Percentiles rank a stretch among this genome's conserved stretches.
Conservation (phyloP, 2,888 invertebrate genomes). For the Nipponacmea schrenckii region DNA sequence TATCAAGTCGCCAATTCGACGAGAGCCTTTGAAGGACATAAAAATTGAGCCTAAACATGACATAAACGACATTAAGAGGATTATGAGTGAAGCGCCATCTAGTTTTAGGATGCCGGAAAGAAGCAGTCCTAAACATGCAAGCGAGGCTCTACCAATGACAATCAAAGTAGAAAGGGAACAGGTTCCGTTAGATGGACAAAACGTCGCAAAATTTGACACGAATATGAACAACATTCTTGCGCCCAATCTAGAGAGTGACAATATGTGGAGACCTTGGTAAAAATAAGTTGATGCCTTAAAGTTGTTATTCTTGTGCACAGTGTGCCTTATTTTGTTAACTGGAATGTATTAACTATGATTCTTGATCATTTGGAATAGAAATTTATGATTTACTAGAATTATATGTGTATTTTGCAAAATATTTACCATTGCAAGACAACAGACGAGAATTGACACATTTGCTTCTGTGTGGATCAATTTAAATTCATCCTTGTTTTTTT, state of each 20-base stretch:
- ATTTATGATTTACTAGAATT: no score
- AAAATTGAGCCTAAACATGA: constrained; percentile 7
- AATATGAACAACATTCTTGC: background rate
- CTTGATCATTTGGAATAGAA: no score
- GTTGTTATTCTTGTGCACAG: no score
- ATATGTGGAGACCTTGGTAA: constrained; percentile 22
- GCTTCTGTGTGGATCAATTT: no score
- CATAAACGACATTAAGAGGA: background rate
- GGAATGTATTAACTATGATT: no score
- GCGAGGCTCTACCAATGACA: background rate
- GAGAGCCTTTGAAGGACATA: constrained; percentile 9
- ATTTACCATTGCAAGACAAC: no score
- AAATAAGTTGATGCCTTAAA: background rate
- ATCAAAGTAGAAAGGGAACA: constrained; percentile 14
- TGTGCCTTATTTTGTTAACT: no score
- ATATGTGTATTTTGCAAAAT: no score
- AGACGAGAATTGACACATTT: no score
- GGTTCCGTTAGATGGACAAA: background rate
- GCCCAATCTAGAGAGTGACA: constrained; percentile 8
- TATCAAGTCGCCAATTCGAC: constrained; percentile 9
- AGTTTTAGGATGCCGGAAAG: constrained; percentile 1
- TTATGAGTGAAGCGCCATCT: constrained; percentile 10
- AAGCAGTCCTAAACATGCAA: background rate
- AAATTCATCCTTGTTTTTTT: no score
- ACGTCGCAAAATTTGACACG: background rate